These are phyloP conservation scores for Solea solea DNA, from an alignment of 2,113 vertebrate species.

Conservation along the genomic window DNA sequence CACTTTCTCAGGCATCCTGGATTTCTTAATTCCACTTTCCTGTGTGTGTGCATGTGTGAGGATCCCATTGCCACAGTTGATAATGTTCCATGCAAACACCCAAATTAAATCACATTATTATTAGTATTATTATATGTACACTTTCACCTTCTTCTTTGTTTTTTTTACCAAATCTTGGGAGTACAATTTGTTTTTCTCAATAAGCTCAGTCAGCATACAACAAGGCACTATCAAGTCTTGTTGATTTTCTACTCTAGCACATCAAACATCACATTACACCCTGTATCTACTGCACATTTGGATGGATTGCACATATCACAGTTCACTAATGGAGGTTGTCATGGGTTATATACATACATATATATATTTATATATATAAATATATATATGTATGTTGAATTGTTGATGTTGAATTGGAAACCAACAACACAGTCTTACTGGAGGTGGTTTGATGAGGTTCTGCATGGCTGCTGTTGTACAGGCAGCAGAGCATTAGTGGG, in stretches of 20 bases:
- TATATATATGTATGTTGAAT: too few relatives aligned
- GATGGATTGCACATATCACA: background rate
- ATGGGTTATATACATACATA: background rate
- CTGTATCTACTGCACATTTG: background rate
- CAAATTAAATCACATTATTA: too few relatives aligned
- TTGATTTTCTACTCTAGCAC: background rate
- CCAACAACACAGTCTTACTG: background rate
- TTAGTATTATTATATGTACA: too few relatives aligned
- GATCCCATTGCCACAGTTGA: background rate
- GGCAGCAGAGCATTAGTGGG: slow-evolving; percentile 52
- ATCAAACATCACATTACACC: background rate
- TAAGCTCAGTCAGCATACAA: background rate
- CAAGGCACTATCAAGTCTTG: background rate
- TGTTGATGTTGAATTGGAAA: too few relatives aligned
- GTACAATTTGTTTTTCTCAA: background rate
- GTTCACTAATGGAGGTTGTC: background rate
- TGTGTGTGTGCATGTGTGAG: too few relatives aligned
- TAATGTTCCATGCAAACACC: too few relatives aligned
- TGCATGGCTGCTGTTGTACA: slow-evolving; percentile 57
- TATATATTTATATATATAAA: too few relatives aligned
- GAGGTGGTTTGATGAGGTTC: slow-evolving; percentile 18
- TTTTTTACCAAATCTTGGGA: background rate
- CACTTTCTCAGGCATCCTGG: too few relatives aligned
- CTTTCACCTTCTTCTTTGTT: background rate
- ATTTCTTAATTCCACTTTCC: too few relatives aligned